Evolutionary conservation across 2,113 vertebrate genomes (phyloP).

Genomic region (Platysteira castanea): DNA sequence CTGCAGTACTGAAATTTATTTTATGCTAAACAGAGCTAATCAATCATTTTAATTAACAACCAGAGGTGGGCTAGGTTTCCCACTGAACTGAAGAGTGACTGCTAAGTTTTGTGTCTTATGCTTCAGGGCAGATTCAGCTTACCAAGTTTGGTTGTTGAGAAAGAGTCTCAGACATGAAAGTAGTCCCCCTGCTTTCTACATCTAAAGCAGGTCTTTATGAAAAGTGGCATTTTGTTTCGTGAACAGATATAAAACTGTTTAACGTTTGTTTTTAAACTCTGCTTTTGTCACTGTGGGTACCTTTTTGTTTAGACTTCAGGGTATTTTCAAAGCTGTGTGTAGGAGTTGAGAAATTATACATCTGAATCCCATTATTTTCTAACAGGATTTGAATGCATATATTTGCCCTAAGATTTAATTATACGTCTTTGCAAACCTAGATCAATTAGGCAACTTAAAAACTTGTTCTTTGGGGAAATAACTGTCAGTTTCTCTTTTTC

Average conservation of each 20-base stretch:
- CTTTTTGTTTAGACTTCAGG: constrained; percentile 2
- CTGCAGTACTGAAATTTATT: neutral
- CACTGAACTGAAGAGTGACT: neutral
- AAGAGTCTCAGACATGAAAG: neutral
- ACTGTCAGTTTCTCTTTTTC: neutral
- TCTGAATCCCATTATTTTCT: constrained; percentile 28
- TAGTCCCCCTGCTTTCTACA: neutral
- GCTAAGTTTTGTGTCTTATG: neutral
- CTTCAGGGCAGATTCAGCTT: neutral
- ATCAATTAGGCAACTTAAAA: constrained; percentile 40
- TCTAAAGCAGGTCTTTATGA: neutral
- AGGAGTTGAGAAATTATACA: neutral
- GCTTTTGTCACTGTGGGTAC: neutral
- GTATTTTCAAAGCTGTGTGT: constrained; percentile 30
- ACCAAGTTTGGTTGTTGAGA: neutral
- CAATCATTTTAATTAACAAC: constrained; percentile 45
- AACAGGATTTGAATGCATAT: constrained; percentile 16
- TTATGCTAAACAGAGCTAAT: constrained; percentile 11
- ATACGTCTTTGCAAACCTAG: neutral
- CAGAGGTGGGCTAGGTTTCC: constrained; percentile 10
- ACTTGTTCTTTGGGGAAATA: neutral
- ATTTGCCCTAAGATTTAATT: constrained; percentile 43
- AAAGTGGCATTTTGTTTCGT: neutral
- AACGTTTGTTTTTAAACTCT: constrained; percentile 8
- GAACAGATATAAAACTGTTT: neutral